These are phyloP conservation scores for Pongo pygmaeus DNA, from an alignment of 2,113 vertebrate genomes.

Conservation along the genomic window DNA sequence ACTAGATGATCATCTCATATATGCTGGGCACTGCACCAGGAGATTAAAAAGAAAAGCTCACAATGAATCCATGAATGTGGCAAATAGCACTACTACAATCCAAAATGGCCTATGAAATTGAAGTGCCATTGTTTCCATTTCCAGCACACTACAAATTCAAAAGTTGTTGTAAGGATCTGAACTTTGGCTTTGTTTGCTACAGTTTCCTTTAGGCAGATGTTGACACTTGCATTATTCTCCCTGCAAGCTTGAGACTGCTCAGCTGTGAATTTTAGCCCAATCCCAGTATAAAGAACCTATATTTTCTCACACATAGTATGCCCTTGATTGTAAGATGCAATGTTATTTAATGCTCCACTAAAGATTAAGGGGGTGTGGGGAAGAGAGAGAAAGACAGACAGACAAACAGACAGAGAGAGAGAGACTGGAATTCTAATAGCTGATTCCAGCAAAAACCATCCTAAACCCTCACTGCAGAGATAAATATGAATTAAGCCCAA, in stretches of 20 bases:
- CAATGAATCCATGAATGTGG: background rate
- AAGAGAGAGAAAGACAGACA: background rate
- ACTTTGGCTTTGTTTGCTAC: background rate
- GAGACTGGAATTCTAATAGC: background rate
- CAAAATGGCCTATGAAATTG: background rate
- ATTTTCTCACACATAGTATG: background rate
- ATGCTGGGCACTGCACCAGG: background rate
- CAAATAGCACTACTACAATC: background rate
- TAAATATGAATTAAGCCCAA: background rate
- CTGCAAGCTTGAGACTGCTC: background rate
- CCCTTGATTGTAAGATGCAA: background rate
- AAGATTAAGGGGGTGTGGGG: background rate
- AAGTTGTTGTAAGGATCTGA: background rate
- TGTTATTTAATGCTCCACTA: background rate
- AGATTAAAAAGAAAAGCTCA: background rate
- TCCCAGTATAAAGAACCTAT: background rate
- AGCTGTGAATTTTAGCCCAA: background rate
- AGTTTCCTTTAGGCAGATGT: background rate
- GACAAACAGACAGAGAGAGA: background rate
- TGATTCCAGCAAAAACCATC: background rate
- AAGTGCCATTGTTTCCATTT: background rate
- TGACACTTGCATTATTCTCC: background rate
- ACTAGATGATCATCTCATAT: background rate
- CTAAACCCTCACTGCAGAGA: background rate
- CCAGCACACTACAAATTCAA: background rate